Evolutionary conservation across 2,888 invertebrate genomes (phyloP).

Genomic region (Sympetrum striolatum): DNA sequence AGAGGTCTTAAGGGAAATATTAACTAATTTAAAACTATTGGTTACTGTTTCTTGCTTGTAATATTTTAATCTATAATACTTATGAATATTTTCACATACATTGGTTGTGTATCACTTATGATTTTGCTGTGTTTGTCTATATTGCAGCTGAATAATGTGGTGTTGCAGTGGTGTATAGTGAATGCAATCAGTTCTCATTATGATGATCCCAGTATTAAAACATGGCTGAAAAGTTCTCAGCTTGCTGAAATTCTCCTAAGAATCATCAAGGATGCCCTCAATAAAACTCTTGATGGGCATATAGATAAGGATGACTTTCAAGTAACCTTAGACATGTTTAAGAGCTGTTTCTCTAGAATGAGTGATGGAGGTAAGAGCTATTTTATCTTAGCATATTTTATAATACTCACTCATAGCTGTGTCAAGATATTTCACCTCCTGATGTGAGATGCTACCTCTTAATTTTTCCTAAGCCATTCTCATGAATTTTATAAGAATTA

Average conservation of each 20-base stretch:
- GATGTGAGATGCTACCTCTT: neutral
- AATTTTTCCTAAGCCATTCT: neutral
- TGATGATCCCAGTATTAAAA: constrained; percentile 57
- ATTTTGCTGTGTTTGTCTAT: constrained; percentile 48
- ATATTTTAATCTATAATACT: too few relatives aligned
- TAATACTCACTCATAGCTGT: neutral
- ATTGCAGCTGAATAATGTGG: constrained; percentile 53
- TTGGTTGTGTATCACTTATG: constrained; percentile 9
- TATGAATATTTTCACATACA: too few relatives aligned
- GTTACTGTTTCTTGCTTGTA: too few relatives aligned
- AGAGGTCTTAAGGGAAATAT: too few relatives aligned
- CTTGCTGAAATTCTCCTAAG: constrained; percentile 60
- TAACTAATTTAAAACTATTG: too few relatives aligned
- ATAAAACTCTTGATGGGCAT: constrained; percentile 5
- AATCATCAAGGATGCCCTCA: constrained; percentile 54
- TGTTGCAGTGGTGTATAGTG: constrained; percentile 61
- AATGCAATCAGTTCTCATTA: constrained; percentile 58
- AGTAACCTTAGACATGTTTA: constrained; percentile 53
- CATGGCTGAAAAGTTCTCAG: constrained; percentile 61
- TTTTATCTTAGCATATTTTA: neutral
- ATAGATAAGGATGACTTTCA: constrained; percentile 50
- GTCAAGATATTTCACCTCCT: neutral
- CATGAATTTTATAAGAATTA: neutral
- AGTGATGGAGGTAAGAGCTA: constrained; percentile 58
- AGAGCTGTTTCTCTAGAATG: constrained; percentile 57